Evolutionary conservation across 2,113 vertebrate species (phyloP).

Genomic region (Formicarius rufipectus): DNA sequence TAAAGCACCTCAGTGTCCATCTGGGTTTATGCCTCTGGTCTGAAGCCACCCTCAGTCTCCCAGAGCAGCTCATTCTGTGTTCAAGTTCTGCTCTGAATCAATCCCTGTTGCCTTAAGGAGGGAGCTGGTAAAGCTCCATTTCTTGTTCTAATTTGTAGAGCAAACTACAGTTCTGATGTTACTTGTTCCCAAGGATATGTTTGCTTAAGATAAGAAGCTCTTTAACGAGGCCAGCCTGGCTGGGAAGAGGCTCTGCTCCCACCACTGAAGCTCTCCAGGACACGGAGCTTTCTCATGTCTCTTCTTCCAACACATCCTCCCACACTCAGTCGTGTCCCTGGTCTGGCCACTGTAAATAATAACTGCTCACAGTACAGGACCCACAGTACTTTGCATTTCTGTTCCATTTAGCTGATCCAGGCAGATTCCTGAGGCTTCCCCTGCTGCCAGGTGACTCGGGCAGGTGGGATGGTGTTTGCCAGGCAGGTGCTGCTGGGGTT

Average conservation of each 20-base stretch:
- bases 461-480: background rate
- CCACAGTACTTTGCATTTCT: background rate
- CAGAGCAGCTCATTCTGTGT: background rate
- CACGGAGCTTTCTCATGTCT: fast-evolving
- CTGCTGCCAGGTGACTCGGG: background rate
- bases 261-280: fast-evolving
- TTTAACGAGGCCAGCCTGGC: background rate
- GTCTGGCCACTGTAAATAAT: background rate
- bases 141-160: background rate
- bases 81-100: background rate
- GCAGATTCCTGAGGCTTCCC: background rate
- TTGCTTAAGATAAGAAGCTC: background rate
- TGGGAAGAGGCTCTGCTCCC: fast-evolving
- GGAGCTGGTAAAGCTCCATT: background rate
- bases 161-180: background rate
- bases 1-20: background rate
- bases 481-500: background rate
- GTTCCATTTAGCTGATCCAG: background rate
- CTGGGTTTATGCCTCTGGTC: background rate
- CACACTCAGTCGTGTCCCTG: background rate
- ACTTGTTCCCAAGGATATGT: background rate
- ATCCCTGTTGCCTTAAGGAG: background rate
- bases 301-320: background rate
- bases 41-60: background rate
- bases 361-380: background rate